phyloP scores from a whole-genome alignment of 1,140 invertebrate species.

The Drosophila asahinai region DNA sequence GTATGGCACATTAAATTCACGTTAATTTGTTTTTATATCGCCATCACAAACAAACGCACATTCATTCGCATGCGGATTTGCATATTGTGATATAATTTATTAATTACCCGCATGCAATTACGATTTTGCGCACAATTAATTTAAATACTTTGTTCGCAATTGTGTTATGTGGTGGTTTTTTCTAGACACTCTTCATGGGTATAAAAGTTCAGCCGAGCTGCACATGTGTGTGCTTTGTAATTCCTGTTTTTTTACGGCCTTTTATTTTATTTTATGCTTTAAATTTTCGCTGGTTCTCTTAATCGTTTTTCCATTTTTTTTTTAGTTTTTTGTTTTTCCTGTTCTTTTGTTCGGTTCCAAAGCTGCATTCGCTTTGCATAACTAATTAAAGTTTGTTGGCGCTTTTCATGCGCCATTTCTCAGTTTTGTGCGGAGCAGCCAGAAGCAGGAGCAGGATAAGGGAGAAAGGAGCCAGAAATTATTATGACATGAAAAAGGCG shows the following conservation, averaged over 20 bases:
- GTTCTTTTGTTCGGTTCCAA: slow-evolving; percentile 44
- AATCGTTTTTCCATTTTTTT: slow-evolving; percentile 41
- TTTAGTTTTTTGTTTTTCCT: slow-evolving; percentile 29
- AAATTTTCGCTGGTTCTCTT: slow-evolving; percentile 37
- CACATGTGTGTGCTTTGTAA: slow-evolving; percentile 18
- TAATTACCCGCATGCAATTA: slow-evolving; percentile 71
- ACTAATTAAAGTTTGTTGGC: slow-evolving; percentile 78
- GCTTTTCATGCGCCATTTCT: slow-evolving; percentile 70
- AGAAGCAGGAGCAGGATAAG: slow-evolving; percentile 24
- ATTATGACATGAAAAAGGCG: slow-evolving; percentile 81
- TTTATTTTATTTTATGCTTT: slow-evolving; percentile 46
- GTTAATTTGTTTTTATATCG: slow-evolving; percentile 66
- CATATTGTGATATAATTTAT: slow-evolving; percentile 68
- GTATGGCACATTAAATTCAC: slow-evolving; percentile 56
- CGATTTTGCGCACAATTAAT: slow-evolving; percentile 55
- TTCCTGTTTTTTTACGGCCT: neutral
- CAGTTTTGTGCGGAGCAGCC: slow-evolving; percentile 42
- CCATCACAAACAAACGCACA: slow-evolving; percentile 21
- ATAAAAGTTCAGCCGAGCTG: slow-evolving; percentile 6
- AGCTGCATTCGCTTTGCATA: slow-evolving; percentile 73
- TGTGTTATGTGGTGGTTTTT: slow-evolving; percentile 8
- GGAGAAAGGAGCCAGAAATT: slow-evolving; percentile 44
- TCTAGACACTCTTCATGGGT: slow-evolving; percentile 2
- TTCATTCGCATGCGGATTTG: slow-evolving; percentile 37
- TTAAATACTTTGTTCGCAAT: slow-evolving; percentile 37